These are phyloP conservation scores for Calidris pygmaea DNA, from an alignment of 2,113 vertebrate genomes.

Conservation along the genomic window DNA sequence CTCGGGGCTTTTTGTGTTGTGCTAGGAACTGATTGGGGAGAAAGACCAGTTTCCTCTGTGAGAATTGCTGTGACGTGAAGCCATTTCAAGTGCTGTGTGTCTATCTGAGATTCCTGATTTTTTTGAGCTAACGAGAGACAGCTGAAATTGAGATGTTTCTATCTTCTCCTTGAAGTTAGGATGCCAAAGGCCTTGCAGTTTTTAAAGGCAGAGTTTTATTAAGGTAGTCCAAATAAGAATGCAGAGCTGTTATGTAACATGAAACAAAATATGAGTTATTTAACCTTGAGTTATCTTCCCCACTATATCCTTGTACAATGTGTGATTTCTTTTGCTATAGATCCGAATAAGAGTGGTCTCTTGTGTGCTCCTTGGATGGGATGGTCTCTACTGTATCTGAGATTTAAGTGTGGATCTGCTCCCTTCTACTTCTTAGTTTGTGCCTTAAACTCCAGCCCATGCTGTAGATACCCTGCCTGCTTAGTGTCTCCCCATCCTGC, in stretches of 20 bases:
- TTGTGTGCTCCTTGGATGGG: neutral
- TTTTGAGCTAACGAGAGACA: neutral
- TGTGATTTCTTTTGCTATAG: neutral
- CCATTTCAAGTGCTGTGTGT: neutral
- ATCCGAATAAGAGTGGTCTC: neutral
- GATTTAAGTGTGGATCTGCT: neutral
- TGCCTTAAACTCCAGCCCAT: neutral
- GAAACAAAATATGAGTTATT: neutral
- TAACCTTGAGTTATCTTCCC: neutral
- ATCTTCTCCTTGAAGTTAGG: neutral
- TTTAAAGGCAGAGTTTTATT: neutral
- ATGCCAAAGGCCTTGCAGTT: neutral
- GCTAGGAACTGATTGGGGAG: neutral
- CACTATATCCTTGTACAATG: neutral
- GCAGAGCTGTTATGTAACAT: neutral
- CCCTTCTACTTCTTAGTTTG: neutral
- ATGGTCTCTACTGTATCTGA: neutral
- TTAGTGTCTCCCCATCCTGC: neutral
- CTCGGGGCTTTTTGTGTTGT: neutral
- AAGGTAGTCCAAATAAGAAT: neutral
- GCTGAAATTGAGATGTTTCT: neutral
- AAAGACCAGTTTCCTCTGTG: neutral
- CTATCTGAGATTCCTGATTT: neutral
- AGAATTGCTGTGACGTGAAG: neutral
- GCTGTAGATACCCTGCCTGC: fast-evolving